Evolutionary conservation across 2,888 invertebrate genomes (phyloP).

Genomic region (Corythucha ciliata): DNA sequence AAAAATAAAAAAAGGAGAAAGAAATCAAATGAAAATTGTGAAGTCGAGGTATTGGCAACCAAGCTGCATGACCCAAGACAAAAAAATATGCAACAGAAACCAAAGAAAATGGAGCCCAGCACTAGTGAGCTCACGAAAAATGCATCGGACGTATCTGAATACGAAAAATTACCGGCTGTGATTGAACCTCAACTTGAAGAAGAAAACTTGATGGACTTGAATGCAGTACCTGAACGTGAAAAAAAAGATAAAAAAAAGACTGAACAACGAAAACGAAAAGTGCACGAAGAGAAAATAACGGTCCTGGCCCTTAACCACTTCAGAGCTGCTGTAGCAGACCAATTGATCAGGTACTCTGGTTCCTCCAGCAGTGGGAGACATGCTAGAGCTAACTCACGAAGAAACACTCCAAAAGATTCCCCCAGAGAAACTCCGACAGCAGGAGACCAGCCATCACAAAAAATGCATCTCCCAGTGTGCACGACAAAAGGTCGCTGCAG

Average conservation of each 20-base stretch:
- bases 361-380: too few species aligned
- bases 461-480: slow-evolving; percentile 8
- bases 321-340: slow-evolving; percentile 6
- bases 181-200: background rate
- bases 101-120: background rate
- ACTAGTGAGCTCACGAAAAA: background rate
- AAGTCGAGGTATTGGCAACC: background rate
- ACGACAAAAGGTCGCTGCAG: slow-evolving; percentile 20
- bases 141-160: background rate
- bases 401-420: too few species aligned
- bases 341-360: slow-evolving; percentile 11
- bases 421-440: too few species aligned
- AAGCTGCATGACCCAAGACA: slow-evolving; percentile 7
- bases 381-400: too few species aligned
- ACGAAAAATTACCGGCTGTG: too few species aligned
- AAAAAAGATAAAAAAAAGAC: background rate
- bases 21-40: too few species aligned
- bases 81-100: background rate
- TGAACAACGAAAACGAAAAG: background rate
- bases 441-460: too few species aligned
- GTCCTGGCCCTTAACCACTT: background rate
- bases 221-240: background rate
- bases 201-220: slow-evolving; percentile 2
- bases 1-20: slow-evolving; percentile 3
- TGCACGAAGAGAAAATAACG: background rate